phyloP scores from a whole-genome alignment of 2,888 invertebrate species.

The Heliconius sara region DNA sequence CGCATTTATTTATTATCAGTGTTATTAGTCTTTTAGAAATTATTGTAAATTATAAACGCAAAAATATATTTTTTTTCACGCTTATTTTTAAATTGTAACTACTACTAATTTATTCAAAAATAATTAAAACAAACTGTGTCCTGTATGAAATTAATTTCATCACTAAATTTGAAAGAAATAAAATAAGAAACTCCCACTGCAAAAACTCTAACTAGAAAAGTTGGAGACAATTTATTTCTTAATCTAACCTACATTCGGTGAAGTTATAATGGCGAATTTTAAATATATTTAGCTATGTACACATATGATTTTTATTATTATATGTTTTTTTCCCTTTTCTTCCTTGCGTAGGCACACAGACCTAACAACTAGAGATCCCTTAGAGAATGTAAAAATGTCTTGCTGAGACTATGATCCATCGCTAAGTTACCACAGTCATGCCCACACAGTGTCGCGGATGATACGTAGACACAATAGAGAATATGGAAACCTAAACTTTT shows the following conservation, averaged over 20 bases:
- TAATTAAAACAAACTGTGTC: not conserved
- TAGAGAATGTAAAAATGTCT: too few relatives aligned
- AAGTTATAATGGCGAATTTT: slow-evolving; percentile 26
- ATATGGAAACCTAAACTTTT: too few relatives aligned
- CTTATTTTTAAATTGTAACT: too few relatives aligned
- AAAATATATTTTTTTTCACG: too few relatives aligned
- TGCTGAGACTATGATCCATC: too few relatives aligned
- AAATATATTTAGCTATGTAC: not conserved
- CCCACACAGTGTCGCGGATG: too few relatives aligned
- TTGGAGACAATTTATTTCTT: slow-evolving; percentile 30
- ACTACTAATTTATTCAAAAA: too few relatives aligned
- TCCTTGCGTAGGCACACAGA: too few relatives aligned
- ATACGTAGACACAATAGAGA: too few relatives aligned
- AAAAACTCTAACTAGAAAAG: slow-evolving; percentile 32
- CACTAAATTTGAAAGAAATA: slow-evolving; percentile 23
- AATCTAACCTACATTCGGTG: slow-evolving; percentile 28
- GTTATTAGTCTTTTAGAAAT: not conserved
- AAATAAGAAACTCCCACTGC: slow-evolving; percentile 20
- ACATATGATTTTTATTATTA: not conserved
- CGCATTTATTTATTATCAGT: not conserved
- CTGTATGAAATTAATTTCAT: slow-evolving; percentile 10
- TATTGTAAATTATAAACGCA: not conserved
- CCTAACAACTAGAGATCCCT: too few relatives aligned
- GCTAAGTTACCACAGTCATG: too few relatives aligned
- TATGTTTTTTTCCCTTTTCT: not conserved